Evolutionary conservation across 2,113 vertebrate species (phyloP).

Genomic region (Pygoscelis antarcticus): DNA sequence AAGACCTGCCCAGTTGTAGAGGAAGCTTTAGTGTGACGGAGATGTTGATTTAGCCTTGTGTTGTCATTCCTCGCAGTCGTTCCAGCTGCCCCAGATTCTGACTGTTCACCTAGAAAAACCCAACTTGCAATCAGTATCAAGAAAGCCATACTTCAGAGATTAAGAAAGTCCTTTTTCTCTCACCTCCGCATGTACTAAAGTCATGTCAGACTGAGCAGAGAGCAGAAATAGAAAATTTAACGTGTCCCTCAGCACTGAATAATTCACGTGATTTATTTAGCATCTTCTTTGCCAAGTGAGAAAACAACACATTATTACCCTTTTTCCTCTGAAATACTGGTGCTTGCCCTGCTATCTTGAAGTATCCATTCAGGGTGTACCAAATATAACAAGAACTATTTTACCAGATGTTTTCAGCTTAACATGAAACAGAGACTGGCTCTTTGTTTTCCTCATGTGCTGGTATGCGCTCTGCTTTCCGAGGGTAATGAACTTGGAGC

Average conservation of each 20-base stretch:
- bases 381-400: constrained; percentile 6
- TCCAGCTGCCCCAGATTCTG: background rate
- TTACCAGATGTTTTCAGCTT: constrained; percentile 13
- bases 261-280: constrained; percentile 51
- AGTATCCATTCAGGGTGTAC: background rate
- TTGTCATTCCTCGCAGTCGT: background rate
- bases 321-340: background rate
- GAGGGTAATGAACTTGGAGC: constrained; percentile 1
- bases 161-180: background rate
- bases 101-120: background rate
- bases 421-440: constrained; percentile 46
- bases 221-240: constrained; percentile 30
- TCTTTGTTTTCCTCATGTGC: constrained; percentile 49
- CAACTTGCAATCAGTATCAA: background rate
- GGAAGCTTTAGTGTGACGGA: background rate
- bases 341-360: background rate
- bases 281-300: constrained; percentile 21
- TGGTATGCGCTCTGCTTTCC: background rate
- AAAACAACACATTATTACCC: constrained; percentile 10
- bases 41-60: background rate
- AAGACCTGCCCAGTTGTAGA: background rate
- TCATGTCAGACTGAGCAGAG: background rate
- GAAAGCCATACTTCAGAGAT: background rate
- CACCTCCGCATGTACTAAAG: background rate
- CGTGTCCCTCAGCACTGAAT: constrained; percentile 2